Evolutionary conservation across 2,113 vertebrate species (phyloP), one percentile per base, ranked within the genome.

Genomic region (Ellobius talpinus): DNA sequence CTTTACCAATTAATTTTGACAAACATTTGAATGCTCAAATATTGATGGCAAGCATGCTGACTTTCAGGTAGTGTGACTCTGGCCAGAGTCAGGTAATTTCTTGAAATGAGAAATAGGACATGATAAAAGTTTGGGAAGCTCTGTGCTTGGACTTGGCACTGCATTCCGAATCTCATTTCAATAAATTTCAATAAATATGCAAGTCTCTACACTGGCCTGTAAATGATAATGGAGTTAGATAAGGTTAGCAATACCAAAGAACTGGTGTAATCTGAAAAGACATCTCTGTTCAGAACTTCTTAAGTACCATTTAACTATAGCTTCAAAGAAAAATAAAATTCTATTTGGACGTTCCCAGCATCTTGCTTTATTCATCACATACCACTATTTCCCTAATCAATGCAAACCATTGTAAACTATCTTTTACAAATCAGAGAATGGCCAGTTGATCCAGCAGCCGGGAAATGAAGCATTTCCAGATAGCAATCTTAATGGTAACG

Each of bases 331-430:
- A 94, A 93, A 45, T 58, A 79, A 91, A 89, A 68, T 52, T 63
- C 76, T 74, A 87, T 94, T 95, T 87, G 79, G 47, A 70, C 29
- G 84, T 84, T 91, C n/a, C 31, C 79, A 91, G 45, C 36, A 63
- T 84, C 82, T 85, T 50, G 26, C 13, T 84, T 74, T 66, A 82
- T 68, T 21, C 74, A 76, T 61, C 21, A 39, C 29, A 66, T 61
- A 50, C 21, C 68, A 89, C 66, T 47, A 87, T 17, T 65, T 70
- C 61, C 68, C n/a, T 90, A 93, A 97, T 72, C 89, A 87, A 76
- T 45, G 29, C 55, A 90, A 50, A 91, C 79, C 90, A 94, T 21
- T 96, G 61, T 92, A 97, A 94, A 68, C 89, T 93, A 78, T 88
- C 29, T 96, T 95, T 97, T 94, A 78, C 63, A 65, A 87, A 94